Evolutionary conservation across 2,113 vertebrate species (phyloP), one percentile per base, ranked within the genome.

Genomic region (Potamarius usumacintae): DNA sequence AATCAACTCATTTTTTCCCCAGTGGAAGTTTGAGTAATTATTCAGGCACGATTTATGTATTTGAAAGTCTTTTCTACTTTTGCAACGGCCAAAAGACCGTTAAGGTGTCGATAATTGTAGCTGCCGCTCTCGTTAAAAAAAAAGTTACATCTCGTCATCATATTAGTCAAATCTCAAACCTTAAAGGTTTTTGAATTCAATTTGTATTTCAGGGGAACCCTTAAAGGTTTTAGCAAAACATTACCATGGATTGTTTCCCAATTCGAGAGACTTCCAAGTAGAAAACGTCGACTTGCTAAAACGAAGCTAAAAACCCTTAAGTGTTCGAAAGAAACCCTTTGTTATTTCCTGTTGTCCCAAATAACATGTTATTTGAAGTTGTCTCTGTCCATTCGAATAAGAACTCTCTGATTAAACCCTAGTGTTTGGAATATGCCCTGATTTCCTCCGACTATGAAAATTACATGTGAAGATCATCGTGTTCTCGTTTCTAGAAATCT

Each of bases 401-500:
- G 57, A 60, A 81, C 79, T 0, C 48, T 53, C 27, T 27, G 8
- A 53, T 67, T 69, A 53, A 53, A 83, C 27, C 18, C 48, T 83
- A 83, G 82, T 8, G 4, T 83, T 67, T 83, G 62, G 50, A 10
- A 71, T 22, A 48, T 20, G n/a, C 17, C 69, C 60, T 57, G 22
- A 34, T 81, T 81, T 60, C 22, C 55, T 74, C 27, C 52, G 52
- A 34, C 62, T 34, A 72, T 55, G n/a, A 57, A 72, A 72, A 30
- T 69, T 18, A 10, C n/a, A 71, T 14, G 30, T 17, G 4, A 34
- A 80, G 50, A 42, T 86, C 62, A 53, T 25, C 25, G 17, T 18
- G 62, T 86, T 53, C 17, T 7, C 67, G 55, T 85, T 48, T 27
- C 22, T 74, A 60, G 27, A 79, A 86, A 53, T n/a, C 27, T 53